These are phyloP conservation scores for Zosterops pallidus DNA, from an alignment of 2,113 vertebrate species.

Conservation along the genomic window DNA sequence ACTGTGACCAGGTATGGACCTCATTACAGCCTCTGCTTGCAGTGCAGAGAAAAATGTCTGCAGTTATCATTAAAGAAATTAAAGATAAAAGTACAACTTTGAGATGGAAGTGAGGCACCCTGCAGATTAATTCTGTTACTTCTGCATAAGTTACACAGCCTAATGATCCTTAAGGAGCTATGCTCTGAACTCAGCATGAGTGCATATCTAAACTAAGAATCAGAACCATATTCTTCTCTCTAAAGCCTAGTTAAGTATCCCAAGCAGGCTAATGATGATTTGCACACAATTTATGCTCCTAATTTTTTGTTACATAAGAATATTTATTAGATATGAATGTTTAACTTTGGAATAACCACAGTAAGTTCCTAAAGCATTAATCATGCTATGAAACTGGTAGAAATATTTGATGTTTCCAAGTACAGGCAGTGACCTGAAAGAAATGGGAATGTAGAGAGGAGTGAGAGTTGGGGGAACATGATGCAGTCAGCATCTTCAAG, in stretches of 20 bases:
- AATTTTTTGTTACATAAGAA: neutral
- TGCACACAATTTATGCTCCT: neutral
- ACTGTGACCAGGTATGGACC: neutral
- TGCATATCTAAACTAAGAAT: neutral
- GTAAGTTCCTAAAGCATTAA: neutral
- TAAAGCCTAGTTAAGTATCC: neutral
- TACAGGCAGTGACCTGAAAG: neutral
- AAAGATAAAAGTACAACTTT: neutral
- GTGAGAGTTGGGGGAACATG: neutral
- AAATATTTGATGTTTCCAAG: neutral
- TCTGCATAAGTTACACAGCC: neutral
- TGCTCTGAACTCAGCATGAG: neutral
- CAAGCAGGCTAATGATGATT: neutral
- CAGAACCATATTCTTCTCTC: neutral
- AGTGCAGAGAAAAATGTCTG: neutral
- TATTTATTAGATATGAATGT: accelerated
- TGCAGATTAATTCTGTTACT: neutral
- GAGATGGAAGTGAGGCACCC: neutral
- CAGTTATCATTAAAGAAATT: neutral
- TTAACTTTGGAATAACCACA: neutral
- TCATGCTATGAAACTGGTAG: neutral
- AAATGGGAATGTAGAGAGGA: neutral
- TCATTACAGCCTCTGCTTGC: neutral
- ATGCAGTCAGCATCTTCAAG: neutral
- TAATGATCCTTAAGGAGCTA: neutral